Percentiles rank a stretch among this genome's conserved stretches.
phyloP scores from a whole-genome alignment of 1,140 invertebrate species.

The Hycleus phaleratus region DNA sequence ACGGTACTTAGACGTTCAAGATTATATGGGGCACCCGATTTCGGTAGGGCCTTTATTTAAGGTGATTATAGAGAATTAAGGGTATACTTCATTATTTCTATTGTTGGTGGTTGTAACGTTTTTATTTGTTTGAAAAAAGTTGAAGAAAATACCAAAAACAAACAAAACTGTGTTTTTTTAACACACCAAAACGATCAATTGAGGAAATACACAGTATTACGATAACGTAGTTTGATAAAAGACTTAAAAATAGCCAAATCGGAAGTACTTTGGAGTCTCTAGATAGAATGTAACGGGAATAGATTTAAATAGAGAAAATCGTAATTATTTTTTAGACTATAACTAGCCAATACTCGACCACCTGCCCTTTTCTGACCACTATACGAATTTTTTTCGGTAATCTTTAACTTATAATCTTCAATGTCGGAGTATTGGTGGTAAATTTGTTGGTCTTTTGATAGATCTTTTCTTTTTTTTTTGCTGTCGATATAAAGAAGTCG shows the following conservation, averaged over 20 bases:
- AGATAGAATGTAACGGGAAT: too few species aligned
- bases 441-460: too few species aligned
- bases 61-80: conserved; percentile 18
- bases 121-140: background rate
- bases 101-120: background rate
- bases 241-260: conserved; percentile 4
- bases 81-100: conserved; percentile 8
- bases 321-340: too few species aligned
- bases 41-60: conserved; percentile 10
- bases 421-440: too few species aligned
- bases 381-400: too few species aligned
- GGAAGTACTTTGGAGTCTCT: too few species aligned
- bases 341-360: too few species aligned
- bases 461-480: background rate
- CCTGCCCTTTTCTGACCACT: too few species aligned
- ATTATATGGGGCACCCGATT: conserved; percentile 14
- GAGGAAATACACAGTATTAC: background rate
- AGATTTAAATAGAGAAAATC: too few species aligned
- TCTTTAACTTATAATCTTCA: too few species aligned
- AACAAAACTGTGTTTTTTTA: too few species aligned
- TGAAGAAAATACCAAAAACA: background rate
- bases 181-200: background rate
- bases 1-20: conserved; percentile 26
- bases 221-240: conserved; percentile 6
- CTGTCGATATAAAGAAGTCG: background rate